A percentile compares a stretch with the other conserved stretches of the same genome.
Conservation (phyloP, 2,797 vertebrate species). For the Amphiprion clarkii region DNA sequence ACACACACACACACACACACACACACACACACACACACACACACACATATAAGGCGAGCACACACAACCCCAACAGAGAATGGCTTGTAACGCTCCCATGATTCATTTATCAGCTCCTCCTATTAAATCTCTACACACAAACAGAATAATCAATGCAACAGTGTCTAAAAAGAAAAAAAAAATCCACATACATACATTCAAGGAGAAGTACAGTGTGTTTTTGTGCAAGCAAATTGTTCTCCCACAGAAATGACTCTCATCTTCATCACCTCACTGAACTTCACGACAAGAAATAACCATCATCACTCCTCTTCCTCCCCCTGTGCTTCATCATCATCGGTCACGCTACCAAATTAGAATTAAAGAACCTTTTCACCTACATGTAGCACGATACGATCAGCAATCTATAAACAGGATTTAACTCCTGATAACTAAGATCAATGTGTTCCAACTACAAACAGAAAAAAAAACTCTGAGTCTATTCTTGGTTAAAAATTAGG, state of each 20-base stretch:
- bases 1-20: too few relatives aligned
- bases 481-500: conserved; percentile 15
- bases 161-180: conserved; percentile 24
- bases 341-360: conserved; percentile 23
- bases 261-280: conserved; percentile 34
- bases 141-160: conserved; percentile 66
- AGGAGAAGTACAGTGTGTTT: conserved; percentile 5
- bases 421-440: conserved; percentile 12
- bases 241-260: conserved; percentile 11
- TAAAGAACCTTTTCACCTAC: conserved; percentile 17
- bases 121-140: conserved; percentile 56
- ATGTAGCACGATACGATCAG: conserved; percentile 19
- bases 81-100: conserved; percentile 41
- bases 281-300: conserved; percentile 45
- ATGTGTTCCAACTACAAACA: background rate
- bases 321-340: conserved; percentile 27
- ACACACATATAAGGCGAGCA: conserved; percentile 5
- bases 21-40: too few relatives aligned
- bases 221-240: conserved; percentile 5
- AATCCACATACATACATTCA: conserved; percentile 8
- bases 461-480: background rate
- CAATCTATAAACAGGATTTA: conserved; percentile 29
- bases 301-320: conserved; percentile 42
- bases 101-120: conserved; percentile 63
- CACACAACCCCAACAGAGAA: conserved; percentile 46